Percentiles rank a stretch among this genome's conserved stretches.
Evolutionary conservation across 2,888 invertebrate species (phyloP).

Genomic region (Xestia rhomboidea): DNA sequence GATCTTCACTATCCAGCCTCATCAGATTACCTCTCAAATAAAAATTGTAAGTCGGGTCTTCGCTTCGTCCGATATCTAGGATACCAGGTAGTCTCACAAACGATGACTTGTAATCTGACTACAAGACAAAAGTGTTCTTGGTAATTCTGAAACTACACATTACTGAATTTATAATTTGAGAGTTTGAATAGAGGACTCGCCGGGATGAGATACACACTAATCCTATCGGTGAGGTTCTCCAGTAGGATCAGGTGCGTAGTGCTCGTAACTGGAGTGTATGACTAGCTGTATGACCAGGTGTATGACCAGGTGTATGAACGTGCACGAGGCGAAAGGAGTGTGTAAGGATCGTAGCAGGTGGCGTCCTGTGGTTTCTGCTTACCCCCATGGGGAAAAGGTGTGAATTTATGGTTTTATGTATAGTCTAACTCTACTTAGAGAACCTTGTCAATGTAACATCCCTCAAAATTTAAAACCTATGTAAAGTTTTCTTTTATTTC

Average conservation of each 20-base stretch:
- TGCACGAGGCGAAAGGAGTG: background rate
- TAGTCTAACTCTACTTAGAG: rapidly evolving
- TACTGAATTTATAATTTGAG: background rate
- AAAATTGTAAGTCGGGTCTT: too few relatives aligned
- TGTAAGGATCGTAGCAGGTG: too few relatives aligned
- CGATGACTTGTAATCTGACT: background rate
- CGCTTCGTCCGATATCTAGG: background rate
- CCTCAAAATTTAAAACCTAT: background rate
- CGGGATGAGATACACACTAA: background rate
- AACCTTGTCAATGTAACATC: background rate
- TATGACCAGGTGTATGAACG: background rate
- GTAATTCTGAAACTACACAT: background rate
- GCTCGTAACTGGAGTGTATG: background rate
- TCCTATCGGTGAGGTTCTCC: background rate
- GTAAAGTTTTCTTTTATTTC: too few relatives aligned
- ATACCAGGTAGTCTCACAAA: background rate
- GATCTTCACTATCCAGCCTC: background rate
- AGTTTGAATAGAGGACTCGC: background rate
- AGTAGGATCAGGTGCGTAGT: background rate
- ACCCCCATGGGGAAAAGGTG: too few relatives aligned
- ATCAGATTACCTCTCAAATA: background rate
- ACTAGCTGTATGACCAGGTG: background rate
- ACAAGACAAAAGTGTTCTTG: background rate
- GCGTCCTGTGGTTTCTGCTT: too few relatives aligned
- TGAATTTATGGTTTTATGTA: too few relatives aligned